Base-by-base conservation (phyloP, 2,113 vertebrate species). In the Pavo muticus region DNA sequence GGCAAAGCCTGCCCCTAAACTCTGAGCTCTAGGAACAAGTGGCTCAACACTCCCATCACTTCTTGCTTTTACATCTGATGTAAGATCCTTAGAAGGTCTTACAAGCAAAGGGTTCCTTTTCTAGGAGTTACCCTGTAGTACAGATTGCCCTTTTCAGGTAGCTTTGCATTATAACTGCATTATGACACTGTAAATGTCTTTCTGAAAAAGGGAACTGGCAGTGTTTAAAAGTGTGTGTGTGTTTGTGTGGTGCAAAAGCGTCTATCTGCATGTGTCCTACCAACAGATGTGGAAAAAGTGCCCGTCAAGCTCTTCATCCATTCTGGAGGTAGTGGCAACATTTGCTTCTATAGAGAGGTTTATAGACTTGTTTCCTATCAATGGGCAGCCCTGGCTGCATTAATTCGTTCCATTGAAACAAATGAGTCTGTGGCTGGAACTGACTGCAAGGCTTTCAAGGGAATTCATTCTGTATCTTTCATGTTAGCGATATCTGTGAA, bases 401-500 rank as follows among this genome's bases (percentile, higher is more conserved):
- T 90, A 80, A 47, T 91, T 90, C 86, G 30, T 95, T 90, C 93
- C 86, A 88, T 73, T 83, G 96, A 93, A 96, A 95, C 87, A 90
- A 88, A 93, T 67, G 84, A 87, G 87, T 90, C 57, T 56, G 84
- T 57, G 94, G 89, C 91, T 92, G 89, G 84, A 92, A 93, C 95
- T 67, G 90, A 45, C 95, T 95, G 91, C 89, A 24, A 7, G 86
- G 91, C 94, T 94, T 98, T 93, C 96, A 93, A 77, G 96, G 95
- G 97, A 96, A 94, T 97, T 97, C 87, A 47, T 82, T 95, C 77
- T 25, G 92, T 91, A 68, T 94, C 96, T 98, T 98, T 97, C 96
- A 65, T 95, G 96, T 96, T 97, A 95, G 95, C 47, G 96, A 54
- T 97, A 97, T 97, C 97, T 96, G 91, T 87, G 97, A 96, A 97